phyloP scores from a whole-genome alignment of 2,113 vertebrate species.

The Nesogale talazaci region DNA sequence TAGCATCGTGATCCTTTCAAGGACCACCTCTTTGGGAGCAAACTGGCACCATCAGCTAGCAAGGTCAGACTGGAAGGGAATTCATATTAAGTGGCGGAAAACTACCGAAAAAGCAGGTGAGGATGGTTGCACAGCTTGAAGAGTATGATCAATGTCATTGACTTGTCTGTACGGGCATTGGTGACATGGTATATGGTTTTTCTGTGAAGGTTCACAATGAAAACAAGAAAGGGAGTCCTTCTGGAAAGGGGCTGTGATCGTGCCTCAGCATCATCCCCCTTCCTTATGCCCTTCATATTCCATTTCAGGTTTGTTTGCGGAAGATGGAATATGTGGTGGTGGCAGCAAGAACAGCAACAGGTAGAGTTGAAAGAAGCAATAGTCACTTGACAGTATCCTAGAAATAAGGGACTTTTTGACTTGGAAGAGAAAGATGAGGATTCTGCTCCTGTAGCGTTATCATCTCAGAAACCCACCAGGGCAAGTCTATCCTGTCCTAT shows the following conservation, averaged over 20 bases:
- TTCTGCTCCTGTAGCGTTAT: too few species aligned
- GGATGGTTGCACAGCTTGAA: background rate
- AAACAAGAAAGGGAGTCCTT: background rate
- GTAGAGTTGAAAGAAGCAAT: background rate
- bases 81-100: background rate
- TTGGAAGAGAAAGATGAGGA: too few species aligned
- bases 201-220: background rate
- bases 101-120: background rate
- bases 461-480: too few species aligned
- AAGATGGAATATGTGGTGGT: background rate
- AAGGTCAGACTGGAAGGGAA: background rate
- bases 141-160: background rate
- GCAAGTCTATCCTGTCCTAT: too few species aligned
- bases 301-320: background rate
- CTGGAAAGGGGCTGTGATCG: background rate
- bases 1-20: background rate
- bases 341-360: background rate
- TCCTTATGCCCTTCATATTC: slow-evolving; percentile 1
- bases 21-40: background rate
- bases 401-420: background rate
- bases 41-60: background rate
- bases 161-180: background rate
- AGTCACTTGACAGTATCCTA: background rate
- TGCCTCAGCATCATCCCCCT: background rate
- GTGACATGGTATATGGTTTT: background rate